Conservation (phyloP, 2,888 invertebrate species). For the Acanthococcus lagerstroemiae region DNA sequence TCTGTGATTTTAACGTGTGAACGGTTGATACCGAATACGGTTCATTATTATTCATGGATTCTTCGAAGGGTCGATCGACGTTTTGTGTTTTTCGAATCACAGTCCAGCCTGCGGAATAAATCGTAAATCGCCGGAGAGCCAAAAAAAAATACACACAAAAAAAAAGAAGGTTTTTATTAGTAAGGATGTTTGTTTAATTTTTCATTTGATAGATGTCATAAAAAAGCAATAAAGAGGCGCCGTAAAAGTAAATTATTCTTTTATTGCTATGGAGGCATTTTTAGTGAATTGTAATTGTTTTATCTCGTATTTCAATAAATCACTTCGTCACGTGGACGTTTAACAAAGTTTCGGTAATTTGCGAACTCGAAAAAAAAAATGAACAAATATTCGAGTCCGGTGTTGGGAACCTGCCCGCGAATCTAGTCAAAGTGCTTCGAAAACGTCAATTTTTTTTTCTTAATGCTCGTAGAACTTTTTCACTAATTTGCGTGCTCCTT, state of each 20-base stretch:
- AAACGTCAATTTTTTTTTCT: neutral
- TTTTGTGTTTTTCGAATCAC: too few relatives aligned
- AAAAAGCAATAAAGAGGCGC: constrained; percentile 16
- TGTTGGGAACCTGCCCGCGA: constrained; percentile 25
- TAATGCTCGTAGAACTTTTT: constrained; percentile 5
- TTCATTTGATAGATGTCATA: constrained; percentile 25
- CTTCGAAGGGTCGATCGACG: neutral
- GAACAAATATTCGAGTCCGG: neutral
- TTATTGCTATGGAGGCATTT: constrained; percentile 24
- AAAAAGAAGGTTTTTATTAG: constrained; percentile 17
- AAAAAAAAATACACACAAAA: constrained; percentile 9
- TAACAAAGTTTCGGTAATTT: neutral
- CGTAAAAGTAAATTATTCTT: constrained; percentile 28
- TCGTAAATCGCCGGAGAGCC: neutral
- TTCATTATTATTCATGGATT: neutral
- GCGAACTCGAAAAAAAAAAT: neutral
- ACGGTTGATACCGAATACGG: neutral
- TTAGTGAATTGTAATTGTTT: constrained; percentile 25
- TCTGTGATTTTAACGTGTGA: neutral
- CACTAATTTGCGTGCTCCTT: constrained; percentile 32
- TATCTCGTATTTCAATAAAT: constrained; percentile 24
- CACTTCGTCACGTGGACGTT: constrained; percentile 24
- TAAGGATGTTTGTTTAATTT: constrained; percentile 29
- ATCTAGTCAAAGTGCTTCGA: constrained; percentile 36
- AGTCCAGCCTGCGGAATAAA: too few relatives aligned